Percentiles rank a stretch among this genome's conserved stretches.
Conservation (phyloP, 1,140 invertebrate species). For the Pogonus chalceus region DNA sequence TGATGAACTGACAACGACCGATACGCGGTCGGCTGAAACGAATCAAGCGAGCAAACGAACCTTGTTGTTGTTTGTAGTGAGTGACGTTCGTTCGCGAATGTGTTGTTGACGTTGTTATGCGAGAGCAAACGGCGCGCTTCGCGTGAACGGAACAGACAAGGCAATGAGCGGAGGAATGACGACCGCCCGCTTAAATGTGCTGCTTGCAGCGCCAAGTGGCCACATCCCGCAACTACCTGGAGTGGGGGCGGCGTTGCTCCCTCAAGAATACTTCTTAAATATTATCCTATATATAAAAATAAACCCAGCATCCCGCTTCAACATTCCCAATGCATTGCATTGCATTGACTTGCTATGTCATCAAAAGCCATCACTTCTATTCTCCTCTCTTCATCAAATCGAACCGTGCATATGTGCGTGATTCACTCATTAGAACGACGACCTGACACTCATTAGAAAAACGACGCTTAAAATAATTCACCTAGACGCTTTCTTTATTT, state of each 20-base stretch:
- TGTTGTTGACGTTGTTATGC: not conserved
- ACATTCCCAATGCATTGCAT: no score
- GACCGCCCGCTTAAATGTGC: conserved; percentile 2
- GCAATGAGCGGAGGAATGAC: conserved; percentile 5
- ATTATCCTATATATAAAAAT: conserved; percentile 5
- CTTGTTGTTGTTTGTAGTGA: not conserved
- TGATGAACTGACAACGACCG: conserved; percentile 12
- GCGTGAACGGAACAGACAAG: not conserved
- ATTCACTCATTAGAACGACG: no score
- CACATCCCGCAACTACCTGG: conserved; percentile 1
- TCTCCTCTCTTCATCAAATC: no score
- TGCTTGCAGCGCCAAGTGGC: not conserved
- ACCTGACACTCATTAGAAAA: no score
- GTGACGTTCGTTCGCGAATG: conserved; percentile 1
- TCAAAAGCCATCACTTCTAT: no score
- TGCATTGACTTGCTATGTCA: no score
- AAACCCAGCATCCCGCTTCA: not conserved
- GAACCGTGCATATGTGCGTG: no score
- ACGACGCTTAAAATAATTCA: no score
- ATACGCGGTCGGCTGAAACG: not conserved
- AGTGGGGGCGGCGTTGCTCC: conserved; percentile 3
- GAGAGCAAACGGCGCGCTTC: not conserved
- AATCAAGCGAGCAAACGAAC: not conserved
- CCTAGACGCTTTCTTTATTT: no score
- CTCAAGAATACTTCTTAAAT: conserved; percentile 4